These are phyloP conservation scores for Telmatochromis sp. DNA, from an alignment of 2,113 vertebrate species.

Conservation along the genomic window DNA sequence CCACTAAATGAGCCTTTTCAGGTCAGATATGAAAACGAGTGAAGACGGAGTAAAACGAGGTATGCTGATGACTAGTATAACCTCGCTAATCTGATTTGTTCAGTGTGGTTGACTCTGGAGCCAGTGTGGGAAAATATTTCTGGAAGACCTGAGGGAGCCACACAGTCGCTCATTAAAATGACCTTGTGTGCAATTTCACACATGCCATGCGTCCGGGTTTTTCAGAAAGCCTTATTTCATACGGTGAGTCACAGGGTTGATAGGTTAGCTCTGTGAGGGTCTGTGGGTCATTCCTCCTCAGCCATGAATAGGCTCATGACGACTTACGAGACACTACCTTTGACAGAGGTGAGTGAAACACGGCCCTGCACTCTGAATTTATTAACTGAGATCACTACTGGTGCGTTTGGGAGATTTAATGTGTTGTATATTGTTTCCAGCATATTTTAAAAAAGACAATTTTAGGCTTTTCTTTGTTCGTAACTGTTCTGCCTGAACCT, in stretches of 20 bases:
- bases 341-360: constrained; percentile 48
- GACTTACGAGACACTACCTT: constrained; percentile 40
- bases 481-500: background rate
- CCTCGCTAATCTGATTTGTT: constrained; percentile 78
- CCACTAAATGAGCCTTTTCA: background rate
- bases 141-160: constrained; percentile 38
- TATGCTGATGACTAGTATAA: constrained; percentile 59
- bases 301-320: constrained; percentile 23
- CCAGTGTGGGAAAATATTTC: constrained; percentile 72
- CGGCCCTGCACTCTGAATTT: background rate
- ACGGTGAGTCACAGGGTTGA: background rate
- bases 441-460: fast-evolving
- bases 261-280: background rate
- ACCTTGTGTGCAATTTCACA: constrained; percentile 39
- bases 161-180: constrained; percentile 38
- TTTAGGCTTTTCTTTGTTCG: background rate
- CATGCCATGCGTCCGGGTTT: constrained; percentile 6
- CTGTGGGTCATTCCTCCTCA: background rate
- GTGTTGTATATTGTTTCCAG: background rate
- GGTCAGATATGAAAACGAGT: constrained; percentile 41
- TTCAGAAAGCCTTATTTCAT: background rate
- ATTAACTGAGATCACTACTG: background rate
- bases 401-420: background rate
- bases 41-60: constrained; percentile 48
- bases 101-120: constrained; percentile 72